Evolutionary conservation across 2,888 invertebrate genomes (phyloP), one percentile per base, ranked within the genome.

Genomic region (Cephus sareptanus): DNA sequence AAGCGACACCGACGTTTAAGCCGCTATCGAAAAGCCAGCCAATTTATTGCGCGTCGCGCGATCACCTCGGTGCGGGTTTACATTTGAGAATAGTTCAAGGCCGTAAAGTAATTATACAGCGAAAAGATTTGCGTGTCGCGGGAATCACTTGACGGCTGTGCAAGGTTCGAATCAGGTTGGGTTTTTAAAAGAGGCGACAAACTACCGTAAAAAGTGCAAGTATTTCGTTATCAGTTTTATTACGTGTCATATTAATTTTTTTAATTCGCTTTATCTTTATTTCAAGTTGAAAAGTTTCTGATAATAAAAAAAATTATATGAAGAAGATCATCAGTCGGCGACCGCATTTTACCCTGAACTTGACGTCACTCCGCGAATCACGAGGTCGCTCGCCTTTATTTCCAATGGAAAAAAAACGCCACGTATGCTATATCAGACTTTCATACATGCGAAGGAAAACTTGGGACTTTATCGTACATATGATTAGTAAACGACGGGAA

Each of bases 31-130:
- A 9, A 56, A 6, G 9, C 56, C 9, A 23, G 56, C 9, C 56
- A 56, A 56, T 23, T 56, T 80, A 69, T 77, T 73, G 77, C 77
- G 76, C 75, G 74, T 73, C 74, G 77, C 79, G 75, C 69, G 70
- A 75, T 79, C 79, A 73, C 74, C 77, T 73, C 40, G 76, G 71
- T 78, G 76, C 69, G 70, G 11, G 33, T 69, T 70, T 81, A 80
- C 56, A 77, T 80, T 80, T 81, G 77, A 76, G 80, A 81, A 81
- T 80, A 79, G 81, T 81, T 80, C 81, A 80, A 80, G 80, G 81
- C 70, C 75, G 78, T 70, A 74, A 33, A 76, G 73, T 77, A 81
- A 80, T 80, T 79, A 75, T 78, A 76, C 77, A 69, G 69, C 74
- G 76, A 68, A 56, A 23, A 23, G 23, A 56, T 56, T 56, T 56